phyloP scores from a whole-genome alignment of 2,797 vertebrate genomes.

The Tangara arthus region DNA sequence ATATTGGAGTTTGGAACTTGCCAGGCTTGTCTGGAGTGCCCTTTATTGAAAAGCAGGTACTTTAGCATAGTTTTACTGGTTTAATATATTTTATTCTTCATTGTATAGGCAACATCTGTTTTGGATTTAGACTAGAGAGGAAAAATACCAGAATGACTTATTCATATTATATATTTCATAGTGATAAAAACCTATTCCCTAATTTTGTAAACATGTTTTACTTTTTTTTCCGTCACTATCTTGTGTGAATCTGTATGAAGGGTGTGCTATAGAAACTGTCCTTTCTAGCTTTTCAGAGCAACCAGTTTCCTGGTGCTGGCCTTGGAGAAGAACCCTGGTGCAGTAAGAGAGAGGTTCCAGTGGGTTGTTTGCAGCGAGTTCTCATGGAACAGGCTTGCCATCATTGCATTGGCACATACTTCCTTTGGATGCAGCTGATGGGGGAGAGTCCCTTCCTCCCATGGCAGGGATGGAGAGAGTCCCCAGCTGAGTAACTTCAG shows the following conservation, averaged over 20 bases:
- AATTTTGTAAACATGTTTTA: not conserved
- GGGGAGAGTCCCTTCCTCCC: not conserved
- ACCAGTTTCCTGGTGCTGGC: not conserved
- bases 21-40: not conserved
- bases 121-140: not conserved
- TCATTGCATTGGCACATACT: fast-evolving
- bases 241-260: not conserved
- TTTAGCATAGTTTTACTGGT: not conserved
- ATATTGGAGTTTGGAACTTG: not conserved
- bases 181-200: not conserved
- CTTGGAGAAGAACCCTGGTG: not conserved
- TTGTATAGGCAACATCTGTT: not conserved
- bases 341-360: not conserved
- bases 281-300: not conserved
- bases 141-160: not conserved
- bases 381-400: not conserved
- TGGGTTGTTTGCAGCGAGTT: not conserved
- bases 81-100: not conserved
- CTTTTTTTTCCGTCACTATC: fast-evolving
- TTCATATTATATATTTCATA: not conserved
- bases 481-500: not conserved
- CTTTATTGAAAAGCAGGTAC: not conserved
- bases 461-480: not conserved
- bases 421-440: not conserved
- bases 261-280: not conserved